Base-by-base conservation (phyloP, 2,113 vertebrate species). In the Pseudopipra pipra region DNA sequence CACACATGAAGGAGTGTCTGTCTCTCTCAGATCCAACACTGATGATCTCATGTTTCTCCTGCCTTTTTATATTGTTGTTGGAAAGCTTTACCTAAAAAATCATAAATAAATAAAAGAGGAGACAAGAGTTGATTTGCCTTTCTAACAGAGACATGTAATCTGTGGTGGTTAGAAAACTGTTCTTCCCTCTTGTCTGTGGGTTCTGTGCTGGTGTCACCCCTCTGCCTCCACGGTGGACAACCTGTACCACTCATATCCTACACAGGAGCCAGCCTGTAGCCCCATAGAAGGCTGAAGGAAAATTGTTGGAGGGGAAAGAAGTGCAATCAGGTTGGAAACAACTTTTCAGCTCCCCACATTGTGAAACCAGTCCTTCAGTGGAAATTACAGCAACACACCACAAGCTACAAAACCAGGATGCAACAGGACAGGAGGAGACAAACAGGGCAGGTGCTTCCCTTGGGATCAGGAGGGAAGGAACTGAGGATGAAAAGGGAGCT, bases 31-130 rank as follows among this genome's bases (percentile, higher is more conserved):
- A 90, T 74, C 63, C 87, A 76, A 0, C 49, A 2, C 47, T 76
- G 81, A 66, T 96, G 85, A 96, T 44, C 85, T 95, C 95, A 77
- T 62, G 56, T 61, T 95, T 73, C 74, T 94, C 13, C 44, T 82
- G 49, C 27, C 54, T 85, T 90, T 94, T 83, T 8, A 17, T 87
- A 76, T 49, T 87, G 58, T 63, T 92, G 47, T 54, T 95, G 94
- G 70, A 95, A 92, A 78, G 8, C 20, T 84, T 81, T 47, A 85
- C 47, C 43, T 37, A 5, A 62, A 62, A 79, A 14, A 15, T 15
- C 27, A 37, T 28, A 33, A 75, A 33, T 70, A 62, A 22, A 66
- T 4, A 61, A 10, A n/a, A 66, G 3, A 74, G 3, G n/a, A 85
- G 43, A 31, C 20, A 14, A n/a, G 77, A 68, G 85, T 9, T 46